Conservation (phyloP, 2,797 vertebrate genomes). For the Acipenser transmontanus region DNA sequence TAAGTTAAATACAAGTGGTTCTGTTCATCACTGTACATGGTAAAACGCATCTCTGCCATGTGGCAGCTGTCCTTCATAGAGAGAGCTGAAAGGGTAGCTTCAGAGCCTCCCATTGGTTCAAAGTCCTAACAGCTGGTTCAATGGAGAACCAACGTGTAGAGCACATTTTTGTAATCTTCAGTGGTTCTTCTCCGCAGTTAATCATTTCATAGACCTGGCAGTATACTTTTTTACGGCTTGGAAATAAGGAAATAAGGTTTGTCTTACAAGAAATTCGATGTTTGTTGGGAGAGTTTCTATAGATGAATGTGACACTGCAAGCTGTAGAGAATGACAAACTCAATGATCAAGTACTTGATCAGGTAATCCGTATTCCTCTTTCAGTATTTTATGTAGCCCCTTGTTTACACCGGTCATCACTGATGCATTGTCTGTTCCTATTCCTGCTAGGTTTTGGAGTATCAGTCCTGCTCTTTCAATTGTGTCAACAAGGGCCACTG, state of each 20-base stretch:
- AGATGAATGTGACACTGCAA: constrained; percentile 22
- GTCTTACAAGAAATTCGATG: constrained; percentile 22
- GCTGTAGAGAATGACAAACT: constrained; percentile 24
- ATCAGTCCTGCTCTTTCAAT: too few species aligned
- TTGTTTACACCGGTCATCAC: constrained; percentile 29
- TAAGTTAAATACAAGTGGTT: too few species aligned
- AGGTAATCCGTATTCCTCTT: constrained; percentile 26
- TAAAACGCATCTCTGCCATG: too few species aligned
- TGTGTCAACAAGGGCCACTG: too few species aligned
- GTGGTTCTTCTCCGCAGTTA: constrained; percentile 20
- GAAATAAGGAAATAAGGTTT: constrained; percentile 17
- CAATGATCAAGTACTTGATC: constrained; percentile 18
- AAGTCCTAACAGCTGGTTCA: constrained; percentile 21
- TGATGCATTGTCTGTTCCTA: constrained; percentile 29
- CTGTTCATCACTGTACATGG: too few species aligned
- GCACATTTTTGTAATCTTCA: constrained; percentile 26
- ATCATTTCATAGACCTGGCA: neutral
- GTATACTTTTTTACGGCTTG: neutral
- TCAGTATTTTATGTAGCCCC: constrained; percentile 28
- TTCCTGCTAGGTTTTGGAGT: constrained; percentile 21
- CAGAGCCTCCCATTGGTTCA: constrained; percentile 25
- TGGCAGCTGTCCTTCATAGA: too few species aligned
- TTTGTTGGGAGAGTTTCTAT: constrained; percentile 22
- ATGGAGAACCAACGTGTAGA: constrained; percentile 30
- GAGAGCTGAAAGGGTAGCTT: neutral